phyloP scores from a whole-genome alignment of 2,113 vertebrate species.

The Naja naja region DNA sequence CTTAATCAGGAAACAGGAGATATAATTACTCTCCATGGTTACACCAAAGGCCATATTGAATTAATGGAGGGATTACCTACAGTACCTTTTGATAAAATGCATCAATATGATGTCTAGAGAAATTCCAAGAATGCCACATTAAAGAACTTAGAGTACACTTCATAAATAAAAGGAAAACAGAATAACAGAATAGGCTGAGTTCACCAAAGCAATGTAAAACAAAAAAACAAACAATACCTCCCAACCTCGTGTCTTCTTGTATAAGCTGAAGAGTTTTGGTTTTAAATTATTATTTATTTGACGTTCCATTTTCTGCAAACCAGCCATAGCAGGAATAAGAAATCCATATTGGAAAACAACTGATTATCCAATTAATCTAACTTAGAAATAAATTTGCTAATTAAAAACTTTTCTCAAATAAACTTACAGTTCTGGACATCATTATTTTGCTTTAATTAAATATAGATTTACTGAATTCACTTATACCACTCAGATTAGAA shows the following conservation, averaged over 20 bases:
- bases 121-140: not conserved
- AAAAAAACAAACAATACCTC: not conserved
- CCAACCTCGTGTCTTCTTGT: not conserved
- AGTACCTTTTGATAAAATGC: not conserved
- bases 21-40: not conserved
- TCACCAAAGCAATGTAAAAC: not conserved
- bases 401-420: conserved; percentile 16
- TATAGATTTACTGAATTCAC: conserved; percentile 2
- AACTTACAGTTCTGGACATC: not conserved
- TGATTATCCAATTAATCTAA: conserved; percentile 16
- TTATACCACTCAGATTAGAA: not conserved
- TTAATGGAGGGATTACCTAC: not conserved
- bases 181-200: not conserved
- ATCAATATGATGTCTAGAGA: not conserved
- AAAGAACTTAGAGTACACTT: not conserved
- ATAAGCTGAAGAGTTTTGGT: not conserved
- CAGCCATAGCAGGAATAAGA: not conserved
- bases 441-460: conserved; percentile 2
- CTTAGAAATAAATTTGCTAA: not conserved
- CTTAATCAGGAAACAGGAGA: not conserved
- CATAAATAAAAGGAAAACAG: not conserved
- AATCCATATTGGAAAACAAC: not conserved
- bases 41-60: not conserved
- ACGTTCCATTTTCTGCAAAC: not conserved
- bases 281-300: not conserved